Evolutionary conservation across 2,113 vertebrate species (phyloP).

Genomic region (Herpetotheres cachinnans): DNA sequence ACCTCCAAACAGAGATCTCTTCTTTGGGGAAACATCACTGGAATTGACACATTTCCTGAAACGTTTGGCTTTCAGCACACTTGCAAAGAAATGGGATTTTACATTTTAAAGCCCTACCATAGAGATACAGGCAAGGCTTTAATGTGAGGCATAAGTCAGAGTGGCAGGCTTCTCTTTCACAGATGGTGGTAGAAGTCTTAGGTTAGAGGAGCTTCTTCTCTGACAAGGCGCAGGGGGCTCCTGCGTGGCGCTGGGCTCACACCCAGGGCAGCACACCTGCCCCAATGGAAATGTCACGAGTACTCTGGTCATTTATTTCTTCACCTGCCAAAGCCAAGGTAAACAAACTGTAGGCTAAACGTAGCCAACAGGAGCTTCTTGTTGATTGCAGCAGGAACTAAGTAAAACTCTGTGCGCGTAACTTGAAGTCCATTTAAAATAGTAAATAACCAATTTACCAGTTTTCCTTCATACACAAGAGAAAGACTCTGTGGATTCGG

Average conservation of each 20-base stretch:
- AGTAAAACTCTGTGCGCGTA: background rate
- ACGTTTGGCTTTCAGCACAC: background rate
- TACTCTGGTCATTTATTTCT: background rate
- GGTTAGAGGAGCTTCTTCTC: background rate
- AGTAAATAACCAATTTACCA: background rate
- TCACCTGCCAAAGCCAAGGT: background rate
- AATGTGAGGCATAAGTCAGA: background rate
- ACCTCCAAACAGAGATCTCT: background rate
- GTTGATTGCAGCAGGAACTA: background rate
- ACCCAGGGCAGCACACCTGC: fast-evolving
- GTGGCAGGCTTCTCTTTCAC: background rate
- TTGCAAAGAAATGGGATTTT: background rate
- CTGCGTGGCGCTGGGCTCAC: fast-evolving
- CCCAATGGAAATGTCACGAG: fast-evolving
- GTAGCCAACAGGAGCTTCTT: background rate
- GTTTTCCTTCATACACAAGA: background rate
- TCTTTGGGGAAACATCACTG: background rate
- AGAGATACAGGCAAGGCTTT: background rate
- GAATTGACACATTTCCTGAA: background rate
- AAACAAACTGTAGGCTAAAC: background rate
- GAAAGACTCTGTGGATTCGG: background rate
- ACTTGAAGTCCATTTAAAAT: background rate
- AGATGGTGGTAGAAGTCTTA: too few relatives aligned
- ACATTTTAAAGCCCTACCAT: background rate
- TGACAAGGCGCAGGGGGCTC: fast-evolving